These are phyloP conservation scores for Oreochromis niloticus DNA, from an alignment of 2,113 vertebrate genomes.

Conservation along the genomic window DNA sequence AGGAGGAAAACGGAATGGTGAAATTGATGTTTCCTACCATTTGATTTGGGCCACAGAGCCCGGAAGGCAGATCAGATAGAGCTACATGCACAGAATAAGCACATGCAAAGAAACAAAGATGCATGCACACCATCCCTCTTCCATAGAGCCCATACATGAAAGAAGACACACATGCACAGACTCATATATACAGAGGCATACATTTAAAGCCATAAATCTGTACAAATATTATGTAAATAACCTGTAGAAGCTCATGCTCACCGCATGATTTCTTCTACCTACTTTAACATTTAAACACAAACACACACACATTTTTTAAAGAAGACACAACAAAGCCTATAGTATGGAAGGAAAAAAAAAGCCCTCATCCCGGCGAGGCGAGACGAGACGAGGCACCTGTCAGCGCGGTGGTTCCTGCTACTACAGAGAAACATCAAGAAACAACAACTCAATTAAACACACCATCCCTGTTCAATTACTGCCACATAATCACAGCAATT, in stretches of 20 bases:
- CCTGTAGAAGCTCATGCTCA: neutral
- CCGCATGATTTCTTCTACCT: neutral
- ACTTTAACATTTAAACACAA: neutral
- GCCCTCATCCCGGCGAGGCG: constrained; percentile 25
- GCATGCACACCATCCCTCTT: neutral
- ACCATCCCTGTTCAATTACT: constrained; percentile 75
- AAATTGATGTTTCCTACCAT: constrained; percentile 66
- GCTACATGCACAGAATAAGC: neutral
- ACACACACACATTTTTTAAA: constrained; percentile 15
- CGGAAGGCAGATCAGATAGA: constrained; percentile 56
- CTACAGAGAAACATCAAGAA: constrained; percentile 64
- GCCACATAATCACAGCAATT: constrained; percentile 75
- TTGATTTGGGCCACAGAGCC: constrained; percentile 61
- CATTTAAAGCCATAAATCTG: neutral
- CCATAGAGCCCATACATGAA: neutral
- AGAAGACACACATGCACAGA: neutral
- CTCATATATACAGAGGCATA: neutral
- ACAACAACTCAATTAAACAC: constrained; percentile 75
- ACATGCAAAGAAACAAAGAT: neutral
- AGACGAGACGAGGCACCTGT: constrained; percentile 59
- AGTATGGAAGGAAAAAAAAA: neutral
- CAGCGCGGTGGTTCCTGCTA: constrained; percentile 47
- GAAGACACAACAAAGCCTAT: constrained; percentile 47
- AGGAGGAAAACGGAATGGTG: constrained; percentile 29
- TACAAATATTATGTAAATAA: neutral